Evolutionary conservation across 2,888 invertebrate species (phyloP).

Genomic region (Julus scandinavius): DNA sequence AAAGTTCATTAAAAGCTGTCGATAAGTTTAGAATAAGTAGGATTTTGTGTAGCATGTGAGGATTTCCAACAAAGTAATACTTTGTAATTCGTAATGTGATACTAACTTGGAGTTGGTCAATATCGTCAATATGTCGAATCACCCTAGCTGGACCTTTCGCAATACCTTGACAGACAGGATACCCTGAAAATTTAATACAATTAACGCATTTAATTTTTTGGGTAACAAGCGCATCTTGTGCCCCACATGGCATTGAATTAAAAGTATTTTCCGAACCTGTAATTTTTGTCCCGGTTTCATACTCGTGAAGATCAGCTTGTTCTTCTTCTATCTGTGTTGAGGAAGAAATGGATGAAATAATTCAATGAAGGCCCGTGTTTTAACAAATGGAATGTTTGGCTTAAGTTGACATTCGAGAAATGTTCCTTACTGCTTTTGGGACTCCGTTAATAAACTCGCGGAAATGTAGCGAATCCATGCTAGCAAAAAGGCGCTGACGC

Average conservation of each 20-base stretch:
- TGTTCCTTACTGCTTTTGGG: conserved; percentile 15
- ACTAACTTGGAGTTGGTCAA: conserved; percentile 66
- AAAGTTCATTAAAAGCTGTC: neutral
- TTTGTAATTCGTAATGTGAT: no score
- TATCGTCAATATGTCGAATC: conserved; percentile 74
- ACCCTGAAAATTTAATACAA: neutral
- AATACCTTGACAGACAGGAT: conserved; percentile 78
- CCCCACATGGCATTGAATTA: neutral
- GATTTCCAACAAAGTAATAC: no score
- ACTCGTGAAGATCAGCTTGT: neutral
- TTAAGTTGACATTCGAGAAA: neutral
- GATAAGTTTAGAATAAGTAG: neutral
- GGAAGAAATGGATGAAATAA: neutral
- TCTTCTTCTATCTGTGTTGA: neutral
- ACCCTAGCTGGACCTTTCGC: conserved; percentile 79
- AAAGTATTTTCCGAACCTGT: neutral
- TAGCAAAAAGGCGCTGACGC: neutral
- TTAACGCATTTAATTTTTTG: neutral
- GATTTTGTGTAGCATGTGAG: neutral
- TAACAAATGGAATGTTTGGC: neutral
- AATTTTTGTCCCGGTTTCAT: neutral
- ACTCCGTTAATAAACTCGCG: conserved; percentile 31
- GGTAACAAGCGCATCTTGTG: neutral
- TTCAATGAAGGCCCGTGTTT: neutral
- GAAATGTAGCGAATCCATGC: conserved; percentile 41